Evolutionary conservation across 1,140 invertebrate genomes (phyloP).

Genomic region (Listronotus bonariensis): DNA sequence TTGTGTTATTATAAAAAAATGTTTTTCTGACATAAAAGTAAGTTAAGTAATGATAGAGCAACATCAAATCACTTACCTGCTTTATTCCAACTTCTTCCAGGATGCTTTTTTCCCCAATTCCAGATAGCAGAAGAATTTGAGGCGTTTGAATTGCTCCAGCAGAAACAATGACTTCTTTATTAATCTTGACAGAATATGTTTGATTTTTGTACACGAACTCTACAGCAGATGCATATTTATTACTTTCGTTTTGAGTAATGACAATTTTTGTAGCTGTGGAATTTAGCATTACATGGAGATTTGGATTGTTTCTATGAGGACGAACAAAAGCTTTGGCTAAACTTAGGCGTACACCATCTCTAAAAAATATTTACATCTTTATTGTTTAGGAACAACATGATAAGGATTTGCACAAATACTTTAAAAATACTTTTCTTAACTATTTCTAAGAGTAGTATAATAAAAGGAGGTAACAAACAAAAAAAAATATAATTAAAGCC

Average conservation of each 20-base stretch:
- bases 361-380: conserved; percentile 42
- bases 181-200: conserved; percentile 49
- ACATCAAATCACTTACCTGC: too few species aligned
- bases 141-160: conserved; percentile 64
- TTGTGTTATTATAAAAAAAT: too few species aligned
- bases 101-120: conserved; percentile 62
- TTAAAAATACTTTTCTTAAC: too few species aligned
- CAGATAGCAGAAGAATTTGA: conserved; percentile 63
- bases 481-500: too few species aligned
- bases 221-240: conserved; percentile 49
- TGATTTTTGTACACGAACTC: conserved; percentile 57
- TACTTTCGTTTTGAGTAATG: conserved; percentile 39
- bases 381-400: too few species aligned
- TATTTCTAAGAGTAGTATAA: too few species aligned
- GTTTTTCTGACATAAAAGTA: too few species aligned
- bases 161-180: conserved; percentile 63
- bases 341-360: conserved; percentile 68
- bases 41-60: too few species aligned
- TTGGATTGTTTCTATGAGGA: conserved; percentile 62
- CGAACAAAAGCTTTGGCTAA: conserved; percentile 67
- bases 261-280: conserved; percentile 64
- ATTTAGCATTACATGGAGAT: conserved; percentile 71
- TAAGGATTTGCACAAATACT: too few species aligned
- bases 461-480: too few species aligned
- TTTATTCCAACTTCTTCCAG: conserved; percentile 57